Base-by-base conservation (phyloP, 2,113 vertebrate species). In the Carollia perspicillata region DNA sequence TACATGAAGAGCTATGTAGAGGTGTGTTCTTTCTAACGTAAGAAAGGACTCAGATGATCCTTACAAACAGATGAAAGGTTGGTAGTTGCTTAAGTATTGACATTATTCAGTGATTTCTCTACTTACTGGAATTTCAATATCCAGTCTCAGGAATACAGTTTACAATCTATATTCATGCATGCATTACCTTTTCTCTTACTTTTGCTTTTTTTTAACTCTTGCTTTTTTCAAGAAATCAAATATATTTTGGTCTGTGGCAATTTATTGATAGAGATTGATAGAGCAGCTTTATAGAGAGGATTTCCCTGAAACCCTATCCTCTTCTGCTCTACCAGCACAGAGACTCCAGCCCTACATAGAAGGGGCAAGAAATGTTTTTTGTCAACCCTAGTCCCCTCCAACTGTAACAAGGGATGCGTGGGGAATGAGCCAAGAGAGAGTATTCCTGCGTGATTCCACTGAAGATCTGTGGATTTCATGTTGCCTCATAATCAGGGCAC, bases 91-190 rank as follows among this genome's bases (percentile, higher is more conserved):
- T 89, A 74, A 75, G 77, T 47, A 26, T 9, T 89, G n/a, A 10
- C 5, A 66, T 49, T 84, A 68, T 55, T 94, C n/a, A 72, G 87
- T 14, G 30, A 74, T 79, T 84, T 69, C 65, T 51, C 37, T 11
- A 53, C 9, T 95, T 91, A 20, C 1, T 71, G 9, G n/a, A 90
- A 95, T 94, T 90, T 74, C 69, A 74, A 92, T 55, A 49, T 72
- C 55, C 13, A 49, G 16, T 49, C 10, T 79, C 68, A 89, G 69
- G 16, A 83, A 96, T 33, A 79, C 0, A 58, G 6, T 63, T 40
- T 71, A 28, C 51, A 74, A 37, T 49, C 40, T 79, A 47, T 42
- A 26, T 65, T 65, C 65, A 44, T 66, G 8, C 40, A 8, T 94
- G 20, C 16, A 47, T 53, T 75, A 42, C 17, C 12, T 94, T 93